Base-by-base conservation (phyloP, 2,113 vertebrate species). In the Nerophis lumbriciformis region DNA sequence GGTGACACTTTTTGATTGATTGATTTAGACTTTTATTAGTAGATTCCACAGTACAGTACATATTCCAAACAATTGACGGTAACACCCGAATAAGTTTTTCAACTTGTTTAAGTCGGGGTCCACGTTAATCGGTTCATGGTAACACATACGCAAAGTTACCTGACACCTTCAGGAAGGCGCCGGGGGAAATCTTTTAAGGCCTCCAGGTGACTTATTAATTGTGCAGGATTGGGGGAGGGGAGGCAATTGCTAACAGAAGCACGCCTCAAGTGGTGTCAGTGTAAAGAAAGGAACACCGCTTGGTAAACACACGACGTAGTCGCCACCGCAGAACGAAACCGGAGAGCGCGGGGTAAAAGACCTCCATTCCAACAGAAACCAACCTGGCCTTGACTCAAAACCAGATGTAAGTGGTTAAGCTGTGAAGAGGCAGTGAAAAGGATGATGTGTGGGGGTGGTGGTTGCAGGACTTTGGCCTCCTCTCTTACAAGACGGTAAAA, bases 301-400 rank as follows among this genome's bases (percentile, higher is more conserved):
- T 77, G 38, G 67, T 76, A 84, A 85, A 85, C 80, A 85, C 80
- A 79, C 61, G 66, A 68, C 59, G 61, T 73, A 66, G 71, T 80
- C 70, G 48, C 75, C 63, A 78, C 81, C 67, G n/a, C 72, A 70
- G 67, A 54, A 72, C 79, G 86, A 83, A 87, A 88, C 81, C 68
- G 63, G 82, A 90, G 86, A 85, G 71, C 57, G 61, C 79, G 59
- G 86, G 87, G 89, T 82, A 85, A 83, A 87, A 85, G 68, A 67
- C 61, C 75, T 77, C 79, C 80, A 85, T 85, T 90, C 84, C 85
- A 81, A 61, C 66, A 85, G 81, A 87, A 89, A 85, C 83, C 77
- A 86, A 79, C 81, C 74, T 85, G 82, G 86, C 83, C 79, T 83
- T 65, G 78, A 84, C 87, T 83, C 84, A 88, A 90, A 89, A 87